phyloP scores from a whole-genome alignment of 2,888 invertebrate species.

The Limnephilus auricula region DNA sequence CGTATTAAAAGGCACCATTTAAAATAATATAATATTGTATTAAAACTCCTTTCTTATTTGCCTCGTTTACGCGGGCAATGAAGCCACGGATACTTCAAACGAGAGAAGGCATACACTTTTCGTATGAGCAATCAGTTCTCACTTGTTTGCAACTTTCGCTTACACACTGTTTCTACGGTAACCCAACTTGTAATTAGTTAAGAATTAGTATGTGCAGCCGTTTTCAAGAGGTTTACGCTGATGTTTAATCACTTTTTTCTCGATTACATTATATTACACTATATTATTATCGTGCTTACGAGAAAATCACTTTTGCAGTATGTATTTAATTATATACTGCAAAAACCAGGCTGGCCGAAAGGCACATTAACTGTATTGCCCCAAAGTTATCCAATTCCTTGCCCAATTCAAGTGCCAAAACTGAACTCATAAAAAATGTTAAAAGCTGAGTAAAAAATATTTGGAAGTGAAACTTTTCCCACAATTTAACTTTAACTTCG shows the following conservation, averaged over 20 bases:
- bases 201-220: background rate
- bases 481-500: too few species aligned
- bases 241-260: background rate
- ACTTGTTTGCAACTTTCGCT: background rate
- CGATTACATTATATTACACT: too few species aligned
- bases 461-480: too few species aligned
- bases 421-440: too few species aligned
- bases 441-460: too few species aligned
- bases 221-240: background rate
- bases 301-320: too few species aligned
- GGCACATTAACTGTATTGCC: too few species aligned
- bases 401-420: too few species aligned
- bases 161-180: background rate
- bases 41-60: background rate
- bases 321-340: too few species aligned
- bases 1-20: background rate
- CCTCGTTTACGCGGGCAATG: background rate
- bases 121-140: background rate
- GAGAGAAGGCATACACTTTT: background rate
- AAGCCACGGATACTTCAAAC: background rate
- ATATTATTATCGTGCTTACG: too few species aligned
- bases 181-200: background rate
- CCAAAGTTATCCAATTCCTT: too few species aligned
- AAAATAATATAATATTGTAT: background rate
- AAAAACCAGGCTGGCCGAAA: too few species aligned